Base-by-base conservation (phyloP, 1,140 invertebrate genomes). In the Drosophila rufa region DNA sequence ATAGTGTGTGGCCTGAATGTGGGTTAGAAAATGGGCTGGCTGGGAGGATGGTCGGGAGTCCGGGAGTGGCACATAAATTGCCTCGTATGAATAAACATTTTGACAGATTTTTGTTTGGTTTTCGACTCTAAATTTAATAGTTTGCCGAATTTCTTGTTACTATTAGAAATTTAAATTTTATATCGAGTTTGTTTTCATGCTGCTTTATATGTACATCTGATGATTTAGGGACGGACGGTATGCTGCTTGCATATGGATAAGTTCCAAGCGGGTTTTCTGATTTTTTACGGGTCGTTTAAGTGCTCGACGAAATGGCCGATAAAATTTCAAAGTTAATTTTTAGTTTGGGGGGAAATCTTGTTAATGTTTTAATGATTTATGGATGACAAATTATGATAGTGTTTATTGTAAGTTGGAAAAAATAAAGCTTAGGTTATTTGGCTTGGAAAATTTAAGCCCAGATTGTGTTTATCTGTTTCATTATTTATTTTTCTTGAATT, bases 41-140 rank as follows among this genome's bases (percentile, higher is more conserved):
- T 25, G 8, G 6, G 47, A 30, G 27, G 55, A 45, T 57, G 48
- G 45, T 53, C 22, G 27, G 27, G 5, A 6, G 27, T 19, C 33
- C 22, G 45, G 30, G 51, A 65, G 17, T 53, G 43, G 17, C 74
- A 53, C 74, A 81, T 81, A 80, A 80, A 80, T 80, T 81, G 51
- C 65, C 43, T 27, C 59, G 58, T 71, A 71, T 81, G 73, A 81
- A 75, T 75, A 81, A 81, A 81, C 65, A 82, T 81, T 81, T 81
- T 73, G 67, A 77, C 77, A 80, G 69, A 75, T 79, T 80, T 64
- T 79, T 79, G 47, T 76, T 79, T 79, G 48, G 43, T 57, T 70
- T 79, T 71, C 59, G 76, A 43, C 45, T 67, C 59, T 68, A 60
- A 80, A 80, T 73, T 80, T 80, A 75, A 80, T 80, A 74, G 75